Evolutionary conservation across 2,797 vertebrate genomes (phyloP).

Genomic region (Corythornis leucogaster): DNA sequence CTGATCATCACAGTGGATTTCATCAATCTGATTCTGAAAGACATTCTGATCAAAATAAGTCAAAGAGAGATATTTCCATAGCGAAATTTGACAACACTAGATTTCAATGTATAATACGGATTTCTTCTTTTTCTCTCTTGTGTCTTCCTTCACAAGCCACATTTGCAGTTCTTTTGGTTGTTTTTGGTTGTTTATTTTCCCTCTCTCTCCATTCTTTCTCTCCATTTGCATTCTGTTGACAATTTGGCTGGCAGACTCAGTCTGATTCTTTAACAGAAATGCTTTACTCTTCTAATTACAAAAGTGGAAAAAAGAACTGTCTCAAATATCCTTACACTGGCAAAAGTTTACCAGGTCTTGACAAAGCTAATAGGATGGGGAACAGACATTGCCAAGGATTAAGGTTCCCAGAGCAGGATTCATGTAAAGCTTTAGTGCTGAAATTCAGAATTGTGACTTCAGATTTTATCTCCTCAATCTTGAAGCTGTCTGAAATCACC

Average conservation of each 20-base stretch:
- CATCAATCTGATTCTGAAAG: background rate
- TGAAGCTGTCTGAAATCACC: constrained; percentile 14
- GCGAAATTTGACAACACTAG: background rate
- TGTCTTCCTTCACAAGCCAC: background rate
- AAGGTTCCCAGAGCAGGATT: background rate
- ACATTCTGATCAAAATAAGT: background rate
- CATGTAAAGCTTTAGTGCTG: background rate
- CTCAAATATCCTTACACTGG: background rate
- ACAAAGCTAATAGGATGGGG: background rate
- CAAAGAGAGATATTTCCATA: background rate
- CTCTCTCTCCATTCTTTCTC: background rate
- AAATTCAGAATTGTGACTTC: background rate
- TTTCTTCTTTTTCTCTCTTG: background rate
- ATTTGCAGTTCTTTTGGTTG: background rate
- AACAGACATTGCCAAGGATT: background rate
- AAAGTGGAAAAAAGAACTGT: background rate
- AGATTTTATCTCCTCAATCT: constrained; percentile 4
- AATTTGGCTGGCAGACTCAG: background rate
- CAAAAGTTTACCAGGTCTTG: background rate
- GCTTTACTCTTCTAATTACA: background rate
- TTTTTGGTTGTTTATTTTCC: too few relatives aligned
- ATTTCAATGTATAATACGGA: background rate
- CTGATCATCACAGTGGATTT: background rate
- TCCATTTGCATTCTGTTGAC: background rate
- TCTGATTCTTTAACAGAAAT: background rate